A percentile compares a stretch with the other conserved stretches of the same genome.
Evolutionary conservation across 2,888 invertebrate species (phyloP).

Genomic region (Drosophila ezoana): DNA sequence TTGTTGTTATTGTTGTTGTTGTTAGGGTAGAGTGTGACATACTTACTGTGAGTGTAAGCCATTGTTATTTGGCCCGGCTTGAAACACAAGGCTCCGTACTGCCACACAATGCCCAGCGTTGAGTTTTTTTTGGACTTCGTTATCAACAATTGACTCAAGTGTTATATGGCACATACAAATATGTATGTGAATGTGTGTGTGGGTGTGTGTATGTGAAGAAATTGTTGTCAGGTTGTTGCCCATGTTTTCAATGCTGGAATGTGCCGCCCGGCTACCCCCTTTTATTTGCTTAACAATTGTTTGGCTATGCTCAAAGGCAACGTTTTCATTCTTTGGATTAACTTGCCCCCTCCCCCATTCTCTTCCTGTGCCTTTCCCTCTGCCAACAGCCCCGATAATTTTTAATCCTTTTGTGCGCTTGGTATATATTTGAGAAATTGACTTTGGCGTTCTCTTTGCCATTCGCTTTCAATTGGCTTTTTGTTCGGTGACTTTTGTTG

Average conservation of each 20-base stretch:
- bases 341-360: constrained; percentile 2
- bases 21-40: constrained; percentile 54
- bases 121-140: constrained; percentile 46
- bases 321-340: constrained; percentile 34
- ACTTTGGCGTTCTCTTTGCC: constrained; percentile 49
- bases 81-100: constrained; percentile 37
- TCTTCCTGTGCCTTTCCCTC: background rate
- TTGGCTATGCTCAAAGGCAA: constrained; percentile 41
- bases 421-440: constrained; percentile 67
- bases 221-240: constrained; percentile 41
- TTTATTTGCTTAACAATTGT: constrained; percentile 58
- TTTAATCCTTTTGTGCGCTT: constrained; percentile 70
- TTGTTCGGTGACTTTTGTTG: constrained; percentile 54
- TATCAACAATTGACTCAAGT: constrained; percentile 72
- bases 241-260: constrained; percentile 48
- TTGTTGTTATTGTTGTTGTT: constrained; percentile 30
- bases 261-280: constrained; percentile 40
- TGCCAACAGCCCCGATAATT: constrained; percentile 26
- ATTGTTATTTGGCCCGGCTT: constrained; percentile 53
- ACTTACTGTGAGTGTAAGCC: constrained; percentile 50
- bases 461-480: constrained; percentile 57
- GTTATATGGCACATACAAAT: constrained; percentile 25
- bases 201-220: constrained; percentile 7
- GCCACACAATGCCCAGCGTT: constrained; percentile 33
- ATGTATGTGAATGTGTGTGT: background rate